phyloP scores from a whole-genome alignment of 2,888 invertebrate genomes.

The Sesia bembeciformis region DNA sequence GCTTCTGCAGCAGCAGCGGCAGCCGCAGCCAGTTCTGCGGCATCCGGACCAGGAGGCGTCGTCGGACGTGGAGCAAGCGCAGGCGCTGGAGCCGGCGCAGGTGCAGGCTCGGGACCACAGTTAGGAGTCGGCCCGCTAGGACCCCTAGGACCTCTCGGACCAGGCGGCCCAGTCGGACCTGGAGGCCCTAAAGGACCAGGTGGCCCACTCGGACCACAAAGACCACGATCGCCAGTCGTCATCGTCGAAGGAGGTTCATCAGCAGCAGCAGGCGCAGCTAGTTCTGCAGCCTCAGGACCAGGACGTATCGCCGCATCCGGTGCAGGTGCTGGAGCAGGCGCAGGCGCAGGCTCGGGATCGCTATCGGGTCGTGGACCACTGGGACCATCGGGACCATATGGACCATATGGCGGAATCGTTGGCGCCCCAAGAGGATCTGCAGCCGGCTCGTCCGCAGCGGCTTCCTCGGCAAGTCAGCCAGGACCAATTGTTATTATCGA shows the following conservation, averaged over 20 bases:
- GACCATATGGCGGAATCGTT: neutral
- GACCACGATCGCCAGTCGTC: slow-evolving; percentile 3
- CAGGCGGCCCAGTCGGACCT: slow-evolving; percentile 3
- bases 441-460: slow-evolving; percentile 2
- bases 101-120: neutral
- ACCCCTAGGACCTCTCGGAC: neutral
- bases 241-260: neutral
- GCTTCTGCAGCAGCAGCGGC: slow-evolving; percentile 2
- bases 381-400: too few relatives aligned
- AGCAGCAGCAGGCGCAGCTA: neutral
- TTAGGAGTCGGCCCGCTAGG: neutral
- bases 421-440: neutral
- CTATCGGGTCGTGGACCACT: too few relatives aligned
- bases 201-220: slow-evolving; percentile 2
- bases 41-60: neutral
- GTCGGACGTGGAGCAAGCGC: slow-evolving; percentile 1
- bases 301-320: neutral
- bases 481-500: slow-evolving; percentile 1
- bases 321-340: slow-evolving; percentile 2
- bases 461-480: slow-evolving; percentile 1
- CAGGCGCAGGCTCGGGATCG: neutral
- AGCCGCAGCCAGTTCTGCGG: slow-evolving; percentile 1
- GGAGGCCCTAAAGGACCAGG: slow-evolving; percentile 4
- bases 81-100: slow-evolving; percentile 1
- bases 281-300: neutral